Base-by-base conservation (phyloP, 2,113 vertebrate species). In the Calonectris borealis region DNA sequence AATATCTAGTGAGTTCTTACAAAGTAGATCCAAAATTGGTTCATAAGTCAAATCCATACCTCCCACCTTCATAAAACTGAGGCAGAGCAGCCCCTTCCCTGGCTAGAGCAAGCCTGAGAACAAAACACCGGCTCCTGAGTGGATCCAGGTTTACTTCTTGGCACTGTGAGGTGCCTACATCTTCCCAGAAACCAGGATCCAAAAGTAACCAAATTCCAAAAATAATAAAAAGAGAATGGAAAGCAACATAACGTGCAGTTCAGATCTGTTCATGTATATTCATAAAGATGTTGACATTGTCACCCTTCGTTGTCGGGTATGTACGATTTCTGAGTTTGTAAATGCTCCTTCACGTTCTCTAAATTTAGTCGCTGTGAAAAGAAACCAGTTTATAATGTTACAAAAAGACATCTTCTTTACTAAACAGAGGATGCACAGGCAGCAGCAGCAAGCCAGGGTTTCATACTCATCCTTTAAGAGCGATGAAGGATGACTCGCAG, bases 21-120 rank as follows among this genome's bases (percentile, higher is more conserved):
- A 92, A 83, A 90, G 51, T 17, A 94, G 94, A 86, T 48, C 52
- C 70, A 65, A n/a, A 83, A 71, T 2, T 62, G 83, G 94, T 55
- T 85, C 55, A 0, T 73, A 92, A 93, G 66, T 62, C 88, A 88
- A 73, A 22, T 1, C 66, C 86, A 31, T 20, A 21, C 61, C 90
- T 96, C 92, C 94, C 27, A 34, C 16, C 79, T 72, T 34, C 20
- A 3, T 2, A 40, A 46, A 91, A 64, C 12, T 11, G 94, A 96
- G 94, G 66, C 57, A 52, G 69, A 87, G 66, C 92, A 96, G 93
- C 85, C 70, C 42, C 86, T 46, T 55, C 87, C 82, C 78, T 32
- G 88, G 70, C 86, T 49, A 32, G 31, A 49, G 49, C 15, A 46
- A 92, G 57, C 70, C 77, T 19, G 69, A 77, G 86, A 86, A 20